These are phyloP conservation scores for Agrenia bidenticulata DNA, from an alignment of 2,888 invertebrate genomes.

Conservation along the genomic window DNA sequence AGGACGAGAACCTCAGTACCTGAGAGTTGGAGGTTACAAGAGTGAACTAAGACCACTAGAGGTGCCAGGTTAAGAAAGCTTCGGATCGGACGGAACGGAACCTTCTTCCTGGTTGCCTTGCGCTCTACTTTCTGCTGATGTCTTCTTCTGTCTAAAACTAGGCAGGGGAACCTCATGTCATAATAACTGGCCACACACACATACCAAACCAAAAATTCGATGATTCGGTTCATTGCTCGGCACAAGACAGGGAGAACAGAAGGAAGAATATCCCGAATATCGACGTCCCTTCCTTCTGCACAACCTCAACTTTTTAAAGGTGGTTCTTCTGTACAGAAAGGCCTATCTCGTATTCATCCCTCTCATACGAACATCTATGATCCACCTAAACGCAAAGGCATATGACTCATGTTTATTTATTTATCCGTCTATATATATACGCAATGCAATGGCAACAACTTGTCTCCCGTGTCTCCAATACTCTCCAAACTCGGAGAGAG, in stretches of 20 bases:
- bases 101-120: neutral
- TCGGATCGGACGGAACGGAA: neutral
- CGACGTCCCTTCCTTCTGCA: slow-evolving; percentile 4
- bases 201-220: slow-evolving; percentile 11
- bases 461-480: no score
- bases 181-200: slow-evolving; percentile 9
- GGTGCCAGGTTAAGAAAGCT: slow-evolving; percentile 7
- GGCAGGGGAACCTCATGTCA: slow-evolving; percentile 11
- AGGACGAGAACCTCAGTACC: no score
- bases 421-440: neutral
- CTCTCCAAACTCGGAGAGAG: no score
- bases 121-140: neutral
- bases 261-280: neutral
- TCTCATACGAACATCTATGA: neutral
- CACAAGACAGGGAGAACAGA: slow-evolving; percentile 1
- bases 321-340: no score
- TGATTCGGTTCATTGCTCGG: slow-evolving; percentile 17
- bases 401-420: slow-evolving; percentile 18
- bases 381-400: slow-evolving; percentile 10
- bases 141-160: neutral
- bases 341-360: no score
- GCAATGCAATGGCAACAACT: no score
- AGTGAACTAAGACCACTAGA: slow-evolving; percentile 8
- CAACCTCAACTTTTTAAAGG: slow-evolving; percentile 9
- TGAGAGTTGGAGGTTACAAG: neutral